phyloP scores from a whole-genome alignment of 2,888 invertebrate genomes.

The Drosophila kanekoi region DNA sequence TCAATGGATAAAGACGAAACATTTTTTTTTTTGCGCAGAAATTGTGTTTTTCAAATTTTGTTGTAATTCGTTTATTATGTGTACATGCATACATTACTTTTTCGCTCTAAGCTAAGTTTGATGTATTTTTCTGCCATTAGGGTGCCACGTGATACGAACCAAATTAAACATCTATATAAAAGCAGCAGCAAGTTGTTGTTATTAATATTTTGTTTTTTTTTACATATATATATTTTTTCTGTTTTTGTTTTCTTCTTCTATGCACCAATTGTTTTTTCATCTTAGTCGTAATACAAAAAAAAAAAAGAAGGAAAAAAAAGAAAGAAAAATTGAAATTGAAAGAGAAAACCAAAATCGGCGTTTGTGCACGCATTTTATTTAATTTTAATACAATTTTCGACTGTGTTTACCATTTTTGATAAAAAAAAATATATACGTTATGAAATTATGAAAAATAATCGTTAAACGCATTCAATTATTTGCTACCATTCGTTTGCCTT shows the following conservation, averaged over 20 bases:
- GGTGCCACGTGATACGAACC: conserved; percentile 37
- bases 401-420: conserved; percentile 50
- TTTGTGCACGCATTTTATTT: conserved; percentile 85
- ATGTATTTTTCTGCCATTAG: conserved; percentile 63
- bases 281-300: conserved; percentile 38
- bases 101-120: conserved; percentile 55
- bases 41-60: conserved; percentile 84
- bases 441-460: conserved; percentile 54
- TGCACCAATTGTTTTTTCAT: conserved; percentile 60
- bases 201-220: conserved; percentile 47
- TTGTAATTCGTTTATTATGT: conserved; percentile 81
- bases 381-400: conserved; percentile 50
- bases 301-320: conserved; percentile 10
- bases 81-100: conserved; percentile 57
- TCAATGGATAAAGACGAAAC: conserved; percentile 22
- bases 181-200: conserved; percentile 21
- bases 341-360: conserved; percentile 68
- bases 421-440: conserved; percentile 34
- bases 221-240: conserved; percentile 21
- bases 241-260: conserved; percentile 55
- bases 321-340: conserved; percentile 8
- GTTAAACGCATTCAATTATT: conserved; percentile 51
- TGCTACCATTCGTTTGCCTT: conserved; percentile 43
- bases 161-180: conserved; percentile 2
- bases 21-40: conserved; percentile 58